Conservation (phyloP, 2,797 vertebrate species). For the Euthynnus affinis region DNA sequence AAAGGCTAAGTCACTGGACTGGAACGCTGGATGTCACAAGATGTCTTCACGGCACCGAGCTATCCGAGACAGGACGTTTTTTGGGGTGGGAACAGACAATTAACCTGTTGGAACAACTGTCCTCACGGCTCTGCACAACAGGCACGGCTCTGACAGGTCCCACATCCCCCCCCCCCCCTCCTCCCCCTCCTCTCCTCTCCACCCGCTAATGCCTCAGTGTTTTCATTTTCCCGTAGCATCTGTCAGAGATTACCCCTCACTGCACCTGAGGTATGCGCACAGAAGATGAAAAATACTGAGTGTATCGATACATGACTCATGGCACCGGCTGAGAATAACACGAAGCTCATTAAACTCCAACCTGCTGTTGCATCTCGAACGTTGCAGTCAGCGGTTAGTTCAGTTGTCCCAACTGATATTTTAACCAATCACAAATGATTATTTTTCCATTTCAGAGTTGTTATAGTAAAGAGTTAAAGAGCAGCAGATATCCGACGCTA, state of each 20-base stretch:
- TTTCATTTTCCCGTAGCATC: slow-evolving; percentile 59
- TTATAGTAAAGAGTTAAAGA: too few species aligned
- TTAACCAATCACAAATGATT: too few species aligned
- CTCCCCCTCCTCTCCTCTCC: too few species aligned
- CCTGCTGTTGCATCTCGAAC: too few species aligned
- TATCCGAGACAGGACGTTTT: slow-evolving; percentile 12
- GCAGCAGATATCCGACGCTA: too few species aligned
- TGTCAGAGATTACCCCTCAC: slow-evolving; percentile 60
- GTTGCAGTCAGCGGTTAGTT: too few species aligned
- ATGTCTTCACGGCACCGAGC: slow-evolving; percentile 54
- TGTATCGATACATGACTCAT: slow-evolving; percentile 16
- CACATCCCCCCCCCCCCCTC: slow-evolving; percentile 37
- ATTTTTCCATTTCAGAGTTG: too few species aligned
- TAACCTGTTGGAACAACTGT: slow-evolving; percentile 64
- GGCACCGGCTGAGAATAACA: background rate
- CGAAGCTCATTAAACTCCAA: too few species aligned
- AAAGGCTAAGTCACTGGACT: slow-evolving; percentile 49
- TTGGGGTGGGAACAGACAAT: slow-evolving; percentile 54
- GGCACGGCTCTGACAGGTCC: slow-evolving; percentile 42
- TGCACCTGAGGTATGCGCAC: slow-evolving; percentile 61
- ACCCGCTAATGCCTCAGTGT: slow-evolving; percentile 49
- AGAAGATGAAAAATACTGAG: slow-evolving; percentile 23
- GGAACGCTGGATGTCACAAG: slow-evolving; percentile 72
- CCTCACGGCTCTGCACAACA: slow-evolving; percentile 29
- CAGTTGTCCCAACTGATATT: too few species aligned